Evolutionary conservation across 2,888 invertebrate species (phyloP), one percentile per base, ranked within the genome.

Genomic region (Choristoneura rosaceana): DNA sequence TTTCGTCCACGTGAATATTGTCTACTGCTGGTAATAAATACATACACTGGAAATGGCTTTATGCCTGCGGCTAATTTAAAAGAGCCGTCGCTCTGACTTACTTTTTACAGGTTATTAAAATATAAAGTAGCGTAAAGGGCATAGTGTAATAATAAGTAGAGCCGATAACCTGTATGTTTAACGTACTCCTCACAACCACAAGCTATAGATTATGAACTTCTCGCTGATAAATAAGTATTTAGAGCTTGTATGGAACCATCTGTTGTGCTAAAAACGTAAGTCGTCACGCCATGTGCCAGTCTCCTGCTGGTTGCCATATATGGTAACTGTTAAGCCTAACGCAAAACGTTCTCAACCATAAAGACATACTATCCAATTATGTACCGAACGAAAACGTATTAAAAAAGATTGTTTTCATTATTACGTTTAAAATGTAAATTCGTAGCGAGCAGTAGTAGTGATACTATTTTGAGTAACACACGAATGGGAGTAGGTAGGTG

Each of bases 261-360:
- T 80, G 80, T 77, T 78, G 76, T 74, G 70, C 71, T 65, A 65
- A 14, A 33, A 64, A 75, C 70, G 66, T 65, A 70, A 59, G 73
- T 65, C 73, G 41, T 47, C 50, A 59, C 55, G 65, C 77, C 77
- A 80, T 78, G 76, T 80, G 74, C 74, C 71, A 68, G 52, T 63
- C 68, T 65, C 43, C 59, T 66, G 73, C 74, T 65, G 60, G 64
- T 64, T 62, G 45, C 77, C 77, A 71, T 79, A 76, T 75, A 74
- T 69, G 75, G 61, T 47, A 50, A 62, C 62, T 58, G 33, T 68
- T 63, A 60, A 41, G 50, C 60, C 50, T 33, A 63, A 63, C 47
- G 38, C 58, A 45, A 25, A 34, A 58, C 45, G 43, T 33, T 55
- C 9, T 41, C 50, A 50, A 69, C 59, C 65, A 65, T 65, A n/a